phyloP scores from a whole-genome alignment of 2,888 invertebrate species.

The Folsomia candida region DNA sequence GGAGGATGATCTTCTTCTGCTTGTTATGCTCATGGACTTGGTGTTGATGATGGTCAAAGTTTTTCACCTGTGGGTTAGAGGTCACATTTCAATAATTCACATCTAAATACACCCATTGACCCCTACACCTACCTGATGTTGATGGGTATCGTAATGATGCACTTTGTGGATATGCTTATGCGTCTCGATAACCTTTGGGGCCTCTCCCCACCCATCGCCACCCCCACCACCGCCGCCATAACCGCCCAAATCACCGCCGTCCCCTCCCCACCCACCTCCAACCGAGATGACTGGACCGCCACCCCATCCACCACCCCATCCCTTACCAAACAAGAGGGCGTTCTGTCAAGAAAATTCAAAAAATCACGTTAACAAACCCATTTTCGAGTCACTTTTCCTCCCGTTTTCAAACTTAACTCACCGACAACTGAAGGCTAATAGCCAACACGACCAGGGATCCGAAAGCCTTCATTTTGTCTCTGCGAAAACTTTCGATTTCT shows the following conservation, averaged over 20 bases:
- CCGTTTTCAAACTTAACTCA: not conserved
- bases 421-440: not conserved
- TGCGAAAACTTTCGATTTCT: too few species aligned
- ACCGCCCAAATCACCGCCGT: not conserved
- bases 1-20: constrained; percentile 42
- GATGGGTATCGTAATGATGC: constrained; percentile 38
- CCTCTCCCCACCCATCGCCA: constrained; percentile 20
- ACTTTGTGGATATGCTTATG: constrained; percentile 41
- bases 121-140: too few species aligned
- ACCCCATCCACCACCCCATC: not conserved
- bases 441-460: not conserved
- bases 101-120: not conserved
- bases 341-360: constrained; percentile 4
- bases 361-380: not conserved
- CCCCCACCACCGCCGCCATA: not conserved
- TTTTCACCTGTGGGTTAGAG: too few species aligned
- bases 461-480: not conserved
- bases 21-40: constrained; percentile 37
- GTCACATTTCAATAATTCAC: not conserved
- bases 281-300: not conserved
- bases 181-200: constrained; percentile 38
- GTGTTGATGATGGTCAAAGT: constrained; percentile 36
- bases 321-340: not conserved
- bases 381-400: not conserved
- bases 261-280: constrained; percentile 26